Evolutionary conservation across 2,888 invertebrate genomes (phyloP), one percentile per base, ranked within the genome.

Genomic region (Drosophila paranaensis): DNA sequence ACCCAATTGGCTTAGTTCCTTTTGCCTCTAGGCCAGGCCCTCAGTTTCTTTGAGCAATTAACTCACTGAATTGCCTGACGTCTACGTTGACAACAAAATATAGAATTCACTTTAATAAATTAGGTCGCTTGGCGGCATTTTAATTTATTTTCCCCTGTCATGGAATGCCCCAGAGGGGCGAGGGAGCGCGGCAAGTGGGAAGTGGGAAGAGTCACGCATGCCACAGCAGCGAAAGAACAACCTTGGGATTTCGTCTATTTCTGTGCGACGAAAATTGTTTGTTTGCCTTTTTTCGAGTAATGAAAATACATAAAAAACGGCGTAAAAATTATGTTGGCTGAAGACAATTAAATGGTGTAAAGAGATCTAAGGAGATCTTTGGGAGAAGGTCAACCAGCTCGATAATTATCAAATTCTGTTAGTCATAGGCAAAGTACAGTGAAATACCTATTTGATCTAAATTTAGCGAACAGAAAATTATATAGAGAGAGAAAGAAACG

Each of bases 221-320:
- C 62, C 54, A 57, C 25, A 60, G 60, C 51, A 51, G n/a, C 3
- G 55, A 43, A 57, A 71, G 50, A 69, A 10, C 58, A 84, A 71
- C 82, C 87, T 87, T 83, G 87, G 64, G 43, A 55, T 57, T 63
- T 45, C 54, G 57, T 55, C 57, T 67, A 70, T 73, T 78, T 76
- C 43, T 69, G 64, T 73, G 46, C 48, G 42, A 58, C 53, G 48
- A 60, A 65, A 83, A 73, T 73, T 79, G 71, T 81, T 81, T 75
- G 70, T 63, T 3, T 25, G 9, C 10, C 10, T 16, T 2, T 6
- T 27, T 27, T 8, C 14, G 10, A 30, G 55, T 40, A 66, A 66
- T 35, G 37, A 6, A 54, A 40, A 40, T 2, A 13, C 25, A 51
- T 39, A 37, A 33, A 45, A 27, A 51, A 54, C 14, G 6, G 9